Base-by-base conservation (phyloP, 1,140 invertebrate species). In the Asobara japonica region DNA sequence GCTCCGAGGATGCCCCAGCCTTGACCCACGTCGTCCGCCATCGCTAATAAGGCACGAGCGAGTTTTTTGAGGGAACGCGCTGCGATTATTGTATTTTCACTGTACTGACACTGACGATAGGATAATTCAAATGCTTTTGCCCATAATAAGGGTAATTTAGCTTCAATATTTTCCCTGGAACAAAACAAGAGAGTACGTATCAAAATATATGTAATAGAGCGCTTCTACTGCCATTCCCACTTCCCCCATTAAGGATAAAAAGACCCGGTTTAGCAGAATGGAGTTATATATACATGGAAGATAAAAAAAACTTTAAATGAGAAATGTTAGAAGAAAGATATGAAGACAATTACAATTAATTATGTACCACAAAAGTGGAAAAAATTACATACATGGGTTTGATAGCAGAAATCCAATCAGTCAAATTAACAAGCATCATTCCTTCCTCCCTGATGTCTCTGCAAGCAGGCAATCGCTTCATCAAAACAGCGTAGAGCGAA, bases 1-100 rank as follows among this genome's bases (percentile, higher is more conserved):
- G 90, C 90, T 22, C 91, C 91, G 1, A 93, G 81, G 25, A 93
- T 86, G 13, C 90, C 90, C 84, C 89, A 89, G 6, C 88, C 86
- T 74, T 89, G 86, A 60, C 86, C 83, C 7, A 84, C 83, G 41
- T 92, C 91, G 71, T 92, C 91, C 2, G 90, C 91, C 62, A 90
- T 80, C 4, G 81, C 78, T 1, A 89, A 78, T 13, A 91, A 78
- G 8, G 87, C 81, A 20, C 86, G 79, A 30, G 87, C 83, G 61
- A 92, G 81, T 45, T 84, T 81, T 70, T 87, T 87, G 2, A 91
- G 79, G 36, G 88, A 85, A 68, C 88, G 87, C 5, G 87, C 85
- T 60, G 87, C 82, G 10, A 86, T 80, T 27, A 87, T 77, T 16
- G 81, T 83, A 60, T 88, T 87, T 72, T 88, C 86, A 62, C 81